Percentiles rank a stretch among this genome's conserved stretches.
Evolutionary conservation across 2,113 vertebrate species (phyloP).

Genomic region (Mellivora capensis): DNA sequence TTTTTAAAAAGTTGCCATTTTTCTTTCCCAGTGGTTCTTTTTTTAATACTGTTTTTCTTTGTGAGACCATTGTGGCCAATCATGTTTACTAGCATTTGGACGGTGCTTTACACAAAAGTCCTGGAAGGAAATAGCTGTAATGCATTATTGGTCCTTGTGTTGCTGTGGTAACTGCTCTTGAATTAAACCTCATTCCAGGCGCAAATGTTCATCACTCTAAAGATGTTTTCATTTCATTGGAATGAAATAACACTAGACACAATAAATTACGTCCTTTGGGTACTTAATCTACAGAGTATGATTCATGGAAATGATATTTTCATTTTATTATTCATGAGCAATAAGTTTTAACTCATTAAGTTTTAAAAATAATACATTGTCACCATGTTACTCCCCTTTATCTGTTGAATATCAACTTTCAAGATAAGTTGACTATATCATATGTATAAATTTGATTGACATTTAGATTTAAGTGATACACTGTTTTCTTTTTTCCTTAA

Average conservation of each 20-base stretch:
- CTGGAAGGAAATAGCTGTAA: neutral
- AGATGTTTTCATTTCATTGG: neutral
- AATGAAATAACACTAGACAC: neutral
- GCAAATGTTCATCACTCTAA: neutral
- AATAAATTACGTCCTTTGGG: neutral
- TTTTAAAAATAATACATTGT: neutral
- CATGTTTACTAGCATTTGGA: neutral
- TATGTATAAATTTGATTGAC: neutral
- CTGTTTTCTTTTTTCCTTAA: neutral
- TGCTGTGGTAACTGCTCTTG: neutral
- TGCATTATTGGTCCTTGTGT: neutral
- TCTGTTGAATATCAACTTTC: neutral
- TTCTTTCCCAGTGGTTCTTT: neutral
- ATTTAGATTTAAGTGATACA: neutral
- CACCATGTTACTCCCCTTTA: neutral
- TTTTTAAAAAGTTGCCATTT: neutral
- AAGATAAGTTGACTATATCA: neutral
- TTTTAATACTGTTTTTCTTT: neutral
- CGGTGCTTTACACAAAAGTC: neutral
- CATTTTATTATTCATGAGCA: neutral
- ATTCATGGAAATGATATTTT: neutral
- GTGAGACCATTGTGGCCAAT: neutral
- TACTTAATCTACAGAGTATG: neutral
- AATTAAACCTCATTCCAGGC: neutral
- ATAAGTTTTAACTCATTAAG: neutral